Conservation (phyloP, 2,888 invertebrate genomes). For the Cephus nigrinus region DNA sequence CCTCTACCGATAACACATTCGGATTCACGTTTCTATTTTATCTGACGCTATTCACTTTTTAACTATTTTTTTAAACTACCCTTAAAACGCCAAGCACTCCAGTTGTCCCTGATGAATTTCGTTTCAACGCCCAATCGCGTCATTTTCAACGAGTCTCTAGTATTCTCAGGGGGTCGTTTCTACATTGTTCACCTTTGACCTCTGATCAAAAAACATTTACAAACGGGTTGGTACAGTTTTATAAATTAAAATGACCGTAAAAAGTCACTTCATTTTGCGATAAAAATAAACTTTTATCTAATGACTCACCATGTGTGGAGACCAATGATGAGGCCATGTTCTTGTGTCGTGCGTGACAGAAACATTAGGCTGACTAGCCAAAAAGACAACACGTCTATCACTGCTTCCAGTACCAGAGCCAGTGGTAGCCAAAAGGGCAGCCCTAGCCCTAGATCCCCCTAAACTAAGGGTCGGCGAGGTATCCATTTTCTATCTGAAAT, state of each 20-base stretch:
- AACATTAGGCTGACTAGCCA: conserved; percentile 52
- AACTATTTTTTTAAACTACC: not conserved
- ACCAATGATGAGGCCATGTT: conserved; percentile 65
- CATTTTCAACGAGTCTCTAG: not conserved
- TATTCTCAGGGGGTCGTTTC: not conserved
- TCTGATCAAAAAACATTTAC: not conserved
- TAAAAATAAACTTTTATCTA: not conserved
- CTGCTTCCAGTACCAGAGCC: conserved; percentile 55
- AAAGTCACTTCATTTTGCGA: not conserved
- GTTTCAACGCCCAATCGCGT: not conserved
- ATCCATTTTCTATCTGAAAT: conserved; percentile 50
- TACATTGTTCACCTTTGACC: not conserved
- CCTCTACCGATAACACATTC: not conserved
- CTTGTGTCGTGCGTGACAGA: conserved; percentile 53
- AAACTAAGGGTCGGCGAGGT: conserved; percentile 60
- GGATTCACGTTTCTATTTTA: not conserved
- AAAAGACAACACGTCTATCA: conserved; percentile 63
- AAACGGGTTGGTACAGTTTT: not conserved
- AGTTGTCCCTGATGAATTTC: not conserved
- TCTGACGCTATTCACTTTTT: not conserved
- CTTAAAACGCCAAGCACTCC: not conserved
- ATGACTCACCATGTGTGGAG: conserved; percentile 58
- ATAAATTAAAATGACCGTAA: not conserved
- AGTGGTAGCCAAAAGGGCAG: conserved; percentile 57
- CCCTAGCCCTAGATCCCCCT: conserved; percentile 59